Conservation (phyloP, 2,113 vertebrate species). For the Callithrix jacchus region DNA sequence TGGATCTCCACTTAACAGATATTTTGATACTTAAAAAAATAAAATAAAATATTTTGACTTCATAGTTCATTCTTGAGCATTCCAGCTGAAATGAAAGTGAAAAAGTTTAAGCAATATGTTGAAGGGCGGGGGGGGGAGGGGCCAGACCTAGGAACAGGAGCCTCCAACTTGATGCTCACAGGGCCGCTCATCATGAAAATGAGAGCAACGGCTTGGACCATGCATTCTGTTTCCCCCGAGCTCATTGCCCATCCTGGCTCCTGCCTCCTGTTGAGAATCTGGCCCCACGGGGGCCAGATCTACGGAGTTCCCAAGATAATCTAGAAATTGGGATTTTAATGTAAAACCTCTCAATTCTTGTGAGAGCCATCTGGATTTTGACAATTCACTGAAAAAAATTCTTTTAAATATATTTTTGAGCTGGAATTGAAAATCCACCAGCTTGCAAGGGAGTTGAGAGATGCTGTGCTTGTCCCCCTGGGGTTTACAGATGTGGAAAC, state of each 20-base stretch:
- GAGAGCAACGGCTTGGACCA: rapidly evolving
- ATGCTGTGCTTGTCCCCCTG: neutral
- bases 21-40: neutral
- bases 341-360: neutral
- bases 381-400: neutral
- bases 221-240: neutral
- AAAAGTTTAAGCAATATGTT: conserved; percentile 21
- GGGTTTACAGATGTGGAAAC: neutral
- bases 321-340: neutral
- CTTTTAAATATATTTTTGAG: neutral
- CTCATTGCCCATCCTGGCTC: neutral
- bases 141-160: neutral
- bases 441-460: neutral
- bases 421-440: neutral
- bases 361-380: neutral
- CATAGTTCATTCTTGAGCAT: neutral
- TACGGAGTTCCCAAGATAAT: neutral
- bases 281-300: neutral
- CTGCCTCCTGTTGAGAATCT: neutral
- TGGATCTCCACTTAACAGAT: neutral
- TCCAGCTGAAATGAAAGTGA: conserved; percentile 32
- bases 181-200: no score
- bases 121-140: neutral
- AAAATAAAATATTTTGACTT: conserved; percentile 11
- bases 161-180: neutral